These are phyloP conservation scores for Harpegnathos saltator DNA, from an alignment of 1,140 invertebrate species.

Conservation along the genomic window DNA sequence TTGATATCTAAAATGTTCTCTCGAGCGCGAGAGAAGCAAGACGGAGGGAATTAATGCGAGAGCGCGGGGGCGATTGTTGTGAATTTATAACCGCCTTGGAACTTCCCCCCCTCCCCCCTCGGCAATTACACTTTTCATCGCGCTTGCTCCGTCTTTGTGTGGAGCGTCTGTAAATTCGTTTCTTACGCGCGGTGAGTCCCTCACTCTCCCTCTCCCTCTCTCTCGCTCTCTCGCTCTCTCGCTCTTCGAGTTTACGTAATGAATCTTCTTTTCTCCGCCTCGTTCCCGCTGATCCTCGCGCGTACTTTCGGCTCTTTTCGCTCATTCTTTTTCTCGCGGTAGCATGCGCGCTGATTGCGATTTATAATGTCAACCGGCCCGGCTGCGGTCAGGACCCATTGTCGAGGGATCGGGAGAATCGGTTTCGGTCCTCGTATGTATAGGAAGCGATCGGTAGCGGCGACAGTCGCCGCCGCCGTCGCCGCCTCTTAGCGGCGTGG, in stretches of 20 bases:
- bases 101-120: too few relatives aligned
- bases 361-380: conserved; percentile 77
- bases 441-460: conserved; percentile 45
- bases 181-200: conserved; percentile 4
- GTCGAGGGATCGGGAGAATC: conserved; percentile 66
- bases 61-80: neutral
- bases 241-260: conserved; percentile 11
- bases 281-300: conserved; percentile 66
- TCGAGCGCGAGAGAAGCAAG: neutral
- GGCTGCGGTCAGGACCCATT: conserved; percentile 59
- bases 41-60: neutral
- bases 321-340: conserved; percentile 52
- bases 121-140: neutral
- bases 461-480: too few relatives aligned
- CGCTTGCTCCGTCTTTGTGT: neutral
- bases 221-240: conserved; percentile 21
- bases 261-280: conserved; percentile 41
- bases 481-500: neutral
- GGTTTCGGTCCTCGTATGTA: conserved; percentile 56
- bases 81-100: conserved; percentile 12
- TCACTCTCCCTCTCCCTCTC: too few relatives aligned
- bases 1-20: neutral
- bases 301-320: conserved; percentile 21
- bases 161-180: conserved; percentile 26
- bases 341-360: conserved; percentile 78